These are phyloP conservation scores for Philypnodon macrostomus DNA, from an alignment of 2,797 vertebrate species.

Conservation along the genomic window DNA sequence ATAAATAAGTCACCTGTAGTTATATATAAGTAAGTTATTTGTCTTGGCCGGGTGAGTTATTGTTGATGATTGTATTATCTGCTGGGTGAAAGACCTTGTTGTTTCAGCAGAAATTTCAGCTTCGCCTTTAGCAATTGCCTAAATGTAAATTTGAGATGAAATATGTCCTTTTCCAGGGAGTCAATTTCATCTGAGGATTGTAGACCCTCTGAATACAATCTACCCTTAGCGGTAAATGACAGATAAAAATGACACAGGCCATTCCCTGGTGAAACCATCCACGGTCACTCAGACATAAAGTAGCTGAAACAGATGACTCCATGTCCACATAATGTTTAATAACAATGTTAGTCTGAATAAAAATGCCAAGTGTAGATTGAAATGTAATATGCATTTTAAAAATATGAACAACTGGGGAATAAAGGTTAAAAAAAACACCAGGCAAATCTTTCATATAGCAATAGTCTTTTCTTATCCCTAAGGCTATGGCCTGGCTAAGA, in stretches of 20 bases:
- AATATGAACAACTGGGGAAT: conserved; percentile 94
- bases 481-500: conserved; percentile 92
- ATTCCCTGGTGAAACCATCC: conserved; percentile 87
- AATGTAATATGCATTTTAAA: conserved; percentile 98
- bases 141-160: conserved; percentile 84
- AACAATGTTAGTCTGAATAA: conserved; percentile 98
- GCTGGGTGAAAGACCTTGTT: conserved; percentile 36
- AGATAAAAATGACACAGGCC: conserved; percentile 91
- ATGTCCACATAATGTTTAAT: conserved; percentile 97
- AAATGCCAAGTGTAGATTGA: conserved; percentile 89
- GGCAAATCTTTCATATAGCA: conserved; percentile 89
- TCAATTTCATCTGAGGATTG: conserved; percentile 80
- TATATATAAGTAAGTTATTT: too few species aligned
- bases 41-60: conserved; percentile 6
- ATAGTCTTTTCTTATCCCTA: conserved; percentile 92
- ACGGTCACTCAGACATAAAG: conserved; percentile 88
- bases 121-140: conserved; percentile 51
- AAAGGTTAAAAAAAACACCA: conserved; percentile 79
- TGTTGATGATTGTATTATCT: conserved; percentile 33
- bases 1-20: too few species aligned
- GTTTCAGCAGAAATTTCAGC: conserved; percentile 40
- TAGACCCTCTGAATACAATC: conserved; percentile 82
- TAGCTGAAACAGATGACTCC: conserved; percentile 94
- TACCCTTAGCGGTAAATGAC: conserved; percentile 91
- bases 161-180: conserved; percentile 78